These are phyloP conservation scores for Sebastes vulpes DNA, from an alignment of 2,797 vertebrate genomes.

Conservation along the genomic window DNA sequence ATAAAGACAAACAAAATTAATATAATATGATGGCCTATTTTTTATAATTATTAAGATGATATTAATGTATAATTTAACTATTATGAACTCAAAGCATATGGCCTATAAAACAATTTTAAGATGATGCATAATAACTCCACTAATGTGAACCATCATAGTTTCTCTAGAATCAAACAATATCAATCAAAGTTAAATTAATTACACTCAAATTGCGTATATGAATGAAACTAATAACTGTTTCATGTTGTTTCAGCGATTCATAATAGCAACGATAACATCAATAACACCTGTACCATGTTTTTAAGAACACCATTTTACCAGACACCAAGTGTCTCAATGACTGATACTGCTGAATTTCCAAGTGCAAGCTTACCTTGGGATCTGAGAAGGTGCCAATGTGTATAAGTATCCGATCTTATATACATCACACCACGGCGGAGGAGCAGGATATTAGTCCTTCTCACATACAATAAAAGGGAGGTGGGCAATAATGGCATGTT, in stretches of 20 bases:
- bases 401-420: constrained; percentile 8
- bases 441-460: background rate
- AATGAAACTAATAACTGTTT: background rate
- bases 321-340: background rate
- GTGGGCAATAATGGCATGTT: constrained; percentile 2
- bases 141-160: background rate
- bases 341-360: background rate
- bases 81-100: background rate
- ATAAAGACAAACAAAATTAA: background rate
- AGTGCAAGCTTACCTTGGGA: constrained; percentile 46
- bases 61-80: background rate
- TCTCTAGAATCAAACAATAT: background rate
- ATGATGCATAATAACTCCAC: background rate
- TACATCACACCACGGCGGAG: background rate
- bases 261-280: background rate
- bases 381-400: background rate
- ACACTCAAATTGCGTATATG: background rate
- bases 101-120: background rate
- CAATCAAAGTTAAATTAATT: background rate
- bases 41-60: background rate
- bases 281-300: background rate
- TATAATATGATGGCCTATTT: background rate
- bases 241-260: background rate
- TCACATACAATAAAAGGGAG: background rate
- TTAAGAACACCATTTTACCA: background rate